A percentile compares a stretch with the other conserved stretches of the same genome.
phyloP scores from a whole-genome alignment of 2,113 vertebrate species.

The Tenrec ecaudatus region DNA sequence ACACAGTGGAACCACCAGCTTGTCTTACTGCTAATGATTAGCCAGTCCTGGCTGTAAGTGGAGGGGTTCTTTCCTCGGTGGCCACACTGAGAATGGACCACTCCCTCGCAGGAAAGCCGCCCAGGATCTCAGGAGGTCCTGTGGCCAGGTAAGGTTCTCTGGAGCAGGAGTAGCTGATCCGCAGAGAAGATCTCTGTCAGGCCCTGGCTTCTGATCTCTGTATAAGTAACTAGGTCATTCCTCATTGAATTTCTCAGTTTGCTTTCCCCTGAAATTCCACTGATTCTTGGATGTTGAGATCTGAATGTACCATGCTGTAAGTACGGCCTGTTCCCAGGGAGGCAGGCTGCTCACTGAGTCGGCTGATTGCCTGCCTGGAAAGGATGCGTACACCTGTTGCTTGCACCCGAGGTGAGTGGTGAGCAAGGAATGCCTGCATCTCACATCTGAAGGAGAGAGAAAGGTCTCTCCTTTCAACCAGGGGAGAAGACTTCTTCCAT shows the following conservation, averaged over 20 bases:
- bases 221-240: background rate
- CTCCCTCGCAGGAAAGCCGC: slow-evolving; percentile 10
- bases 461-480: background rate
- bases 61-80: background rate
- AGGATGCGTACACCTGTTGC: background rate
- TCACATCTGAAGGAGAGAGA: slow-evolving; percentile 13
- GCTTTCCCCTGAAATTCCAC: slow-evolving; percentile 45
- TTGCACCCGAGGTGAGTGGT: background rate
- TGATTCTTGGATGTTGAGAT: background rate
- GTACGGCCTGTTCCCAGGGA: background rate
- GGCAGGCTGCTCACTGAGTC: background rate
- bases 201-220: slow-evolving; percentile 25
- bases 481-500: background rate
- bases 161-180: slow-evolving; percentile 39
- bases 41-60: background rate
- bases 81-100: background rate
- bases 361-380: background rate
- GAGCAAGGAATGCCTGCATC: background rate
- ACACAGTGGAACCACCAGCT: background rate
- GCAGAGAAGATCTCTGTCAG: background rate
- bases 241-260: background rate
- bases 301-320: background rate
- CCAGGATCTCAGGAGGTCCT: background rate
- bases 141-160: background rate
- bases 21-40: background rate